Evolutionary conservation across 2,113 vertebrate species (phyloP), one percentile per base, ranked within the genome.

Genomic region (Myotis yumanensis): DNA sequence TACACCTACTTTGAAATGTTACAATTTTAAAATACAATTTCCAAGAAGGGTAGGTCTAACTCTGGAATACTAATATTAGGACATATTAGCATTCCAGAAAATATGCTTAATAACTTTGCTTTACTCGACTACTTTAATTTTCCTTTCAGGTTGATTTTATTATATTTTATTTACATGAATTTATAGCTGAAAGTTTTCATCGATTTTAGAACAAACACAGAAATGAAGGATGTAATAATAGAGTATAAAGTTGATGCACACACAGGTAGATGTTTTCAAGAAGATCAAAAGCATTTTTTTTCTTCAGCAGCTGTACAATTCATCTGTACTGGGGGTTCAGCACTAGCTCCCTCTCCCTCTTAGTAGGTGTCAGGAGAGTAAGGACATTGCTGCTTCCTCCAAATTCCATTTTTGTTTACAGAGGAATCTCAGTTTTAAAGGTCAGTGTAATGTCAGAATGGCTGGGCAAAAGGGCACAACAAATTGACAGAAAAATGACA

Each of bases 1-100:
- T 79, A 54, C 76, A 35, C 71, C 54, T 80, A 64, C 40, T 92
- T 96, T 46, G 30, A 89, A 93, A 69, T 25, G n/a, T 48, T 64
- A 71, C 35, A 73, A 69, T 73, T 73, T 84, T 94, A 95, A 94
- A 95, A 80, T 32, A 5, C 2, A 22, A 14, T 91, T 93, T 93
- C 43, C n/a, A 57, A 89, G 8, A 35, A 4, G n/a, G 4, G 1
- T 28, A 9, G 5, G 23, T 52, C 48, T 71, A 25, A 75, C 23
- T 92, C 51, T 62, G 59, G 10, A 59, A 22, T 57, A 8, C 54
- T 57, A 57, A 75, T 18, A 48, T 32, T 84, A 85, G 32, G 75
- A 46, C 7, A 15, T 81, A 69, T 59, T 77, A n/a, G 3, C 6
- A 68, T 72, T 77, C 17, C 54, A 73, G 54, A 90, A 89, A 79